Conservation (phyloP, 2,113 vertebrate species). For the Colinus virginianus region DNA sequence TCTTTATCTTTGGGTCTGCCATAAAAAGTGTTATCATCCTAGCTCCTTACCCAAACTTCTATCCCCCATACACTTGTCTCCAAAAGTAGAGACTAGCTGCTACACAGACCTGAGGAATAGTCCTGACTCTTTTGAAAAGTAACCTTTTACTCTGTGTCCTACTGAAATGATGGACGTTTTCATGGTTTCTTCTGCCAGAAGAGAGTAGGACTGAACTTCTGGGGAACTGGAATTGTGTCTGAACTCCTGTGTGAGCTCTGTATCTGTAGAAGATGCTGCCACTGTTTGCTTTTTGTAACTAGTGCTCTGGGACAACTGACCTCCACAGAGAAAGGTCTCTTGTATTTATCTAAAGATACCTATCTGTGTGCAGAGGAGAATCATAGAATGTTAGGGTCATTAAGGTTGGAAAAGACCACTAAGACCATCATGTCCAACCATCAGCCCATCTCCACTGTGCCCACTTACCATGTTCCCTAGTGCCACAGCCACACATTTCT, state of each 20-base stretch:
- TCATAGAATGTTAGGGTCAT: no score
- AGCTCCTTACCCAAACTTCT: not conserved
- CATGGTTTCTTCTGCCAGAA: not conserved
- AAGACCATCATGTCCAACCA: no score
- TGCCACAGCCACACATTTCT: no score
- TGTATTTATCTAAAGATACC: not conserved
- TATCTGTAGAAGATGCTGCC: not conserved
- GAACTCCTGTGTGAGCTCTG: not conserved
- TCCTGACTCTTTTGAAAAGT: not conserved
- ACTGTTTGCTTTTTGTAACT: not conserved
- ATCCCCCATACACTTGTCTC: not conserved
- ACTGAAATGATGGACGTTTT: not conserved
- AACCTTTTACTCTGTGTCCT: not conserved
- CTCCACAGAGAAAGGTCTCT: not conserved
- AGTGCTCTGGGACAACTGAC: not conserved
- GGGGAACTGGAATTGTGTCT: not conserved
- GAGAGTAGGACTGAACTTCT: not conserved
- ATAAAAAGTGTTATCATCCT: not conserved
- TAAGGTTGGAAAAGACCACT: no score
- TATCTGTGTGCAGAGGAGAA: not conserved
- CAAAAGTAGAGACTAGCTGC: not conserved
- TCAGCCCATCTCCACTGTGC: no score
- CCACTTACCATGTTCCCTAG: no score
- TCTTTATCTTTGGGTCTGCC: not conserved
- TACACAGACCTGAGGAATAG: not conserved